phyloP scores from a whole-genome alignment of 23 tunicate genomes.

The Clavelina lepadiformis region DNA sequence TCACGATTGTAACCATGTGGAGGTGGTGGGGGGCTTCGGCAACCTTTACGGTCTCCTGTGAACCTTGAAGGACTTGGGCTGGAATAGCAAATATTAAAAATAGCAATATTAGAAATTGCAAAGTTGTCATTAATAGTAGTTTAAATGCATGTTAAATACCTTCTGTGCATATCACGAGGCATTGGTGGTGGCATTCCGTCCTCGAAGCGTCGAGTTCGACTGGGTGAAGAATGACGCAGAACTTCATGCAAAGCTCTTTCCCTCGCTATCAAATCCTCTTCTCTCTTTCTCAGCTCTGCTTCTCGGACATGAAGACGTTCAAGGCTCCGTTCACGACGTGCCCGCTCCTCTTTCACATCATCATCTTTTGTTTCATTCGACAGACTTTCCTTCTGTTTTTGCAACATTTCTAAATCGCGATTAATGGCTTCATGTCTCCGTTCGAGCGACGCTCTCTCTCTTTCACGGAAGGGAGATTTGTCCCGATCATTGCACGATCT shows the following conservation, averaged over 20 bases:
- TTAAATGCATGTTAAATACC: too few species aligned
- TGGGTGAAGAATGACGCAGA: slow-evolving; percentile 13
- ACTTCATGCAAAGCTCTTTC: slow-evolving; percentile 32
- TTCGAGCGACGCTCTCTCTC: slow-evolving; percentile 53
- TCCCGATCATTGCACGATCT: too few species aligned
- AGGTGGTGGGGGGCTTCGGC: too few species aligned
- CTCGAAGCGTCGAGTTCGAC: slow-evolving; percentile 11
- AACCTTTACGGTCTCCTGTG: too few species aligned
- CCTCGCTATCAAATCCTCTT: slow-evolving; percentile 12
- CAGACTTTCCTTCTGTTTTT: slow-evolving; percentile 23
- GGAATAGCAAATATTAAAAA: too few species aligned
- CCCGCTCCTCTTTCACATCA: slow-evolving; percentile 26
- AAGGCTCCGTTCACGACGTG: slow-evolving; percentile 52
- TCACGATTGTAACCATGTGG: too few species aligned
- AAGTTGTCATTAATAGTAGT: too few species aligned
- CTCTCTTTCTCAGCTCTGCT: slow-evolving; percentile 43
- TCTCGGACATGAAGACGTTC: slow-evolving; percentile 52
- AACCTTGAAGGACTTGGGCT: too few species aligned
- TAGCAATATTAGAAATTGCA: too few species aligned
- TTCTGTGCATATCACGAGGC: too few species aligned
- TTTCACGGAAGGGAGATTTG: too few species aligned
- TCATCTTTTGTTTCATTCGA: slow-evolving; percentile 18
- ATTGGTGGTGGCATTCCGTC: background rate
- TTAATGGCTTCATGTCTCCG: slow-evolving; percentile 23
- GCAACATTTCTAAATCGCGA: slow-evolving; percentile 28